Base-by-base conservation (phyloP, 2,888 invertebrate species). In the Dorcus parallelipipedus region DNA sequence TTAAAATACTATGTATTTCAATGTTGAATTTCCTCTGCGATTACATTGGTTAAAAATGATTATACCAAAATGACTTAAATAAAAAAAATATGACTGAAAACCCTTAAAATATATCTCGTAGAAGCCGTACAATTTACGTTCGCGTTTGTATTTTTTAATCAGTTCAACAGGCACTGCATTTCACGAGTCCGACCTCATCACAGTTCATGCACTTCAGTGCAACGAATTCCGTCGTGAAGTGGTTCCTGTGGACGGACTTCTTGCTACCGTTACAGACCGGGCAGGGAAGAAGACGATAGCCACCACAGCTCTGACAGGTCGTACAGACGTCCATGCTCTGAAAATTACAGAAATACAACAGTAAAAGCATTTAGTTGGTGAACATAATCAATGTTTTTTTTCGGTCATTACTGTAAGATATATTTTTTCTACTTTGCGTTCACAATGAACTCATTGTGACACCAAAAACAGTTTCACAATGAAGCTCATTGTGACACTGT, bases 151-250 rank as follows among this genome's bases (percentile, higher is more conserved):
- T 40, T 14, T 9, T n/a, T 9, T 7, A 17, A 54, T 49, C 50
- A 62, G 60, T 67, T 78, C 77, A 90, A 80, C 97, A 97, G 64
- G 87, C 85, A 69, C 89, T 89, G 79, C 97, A 97, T 69, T 89
- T 86, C 42, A 95, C 91, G 50, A 97, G 84, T 49, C 97, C 97
- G 56, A 94, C 95, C 79, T 95, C 95, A 76, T 97, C 95, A 79
- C 95, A 95, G 77, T 91, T 92, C 90, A 94, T 94, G 79, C 95
- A 96, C 73, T 93, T 93, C 69, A 97, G 84, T 17, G 95, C 95
- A 61, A 94, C 91, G 76, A 96, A 93, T 80, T 95, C 95, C 40
- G 93, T 89, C 0, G 95, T 95, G 79, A 96, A 97, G 76, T 95
- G 91, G 81, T 96, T 96, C 69, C 96, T 84, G 76, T 94, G 93